Conservation (phyloP, 2,888 invertebrate genomes). For the Callosobruchus maculatus region DNA sequence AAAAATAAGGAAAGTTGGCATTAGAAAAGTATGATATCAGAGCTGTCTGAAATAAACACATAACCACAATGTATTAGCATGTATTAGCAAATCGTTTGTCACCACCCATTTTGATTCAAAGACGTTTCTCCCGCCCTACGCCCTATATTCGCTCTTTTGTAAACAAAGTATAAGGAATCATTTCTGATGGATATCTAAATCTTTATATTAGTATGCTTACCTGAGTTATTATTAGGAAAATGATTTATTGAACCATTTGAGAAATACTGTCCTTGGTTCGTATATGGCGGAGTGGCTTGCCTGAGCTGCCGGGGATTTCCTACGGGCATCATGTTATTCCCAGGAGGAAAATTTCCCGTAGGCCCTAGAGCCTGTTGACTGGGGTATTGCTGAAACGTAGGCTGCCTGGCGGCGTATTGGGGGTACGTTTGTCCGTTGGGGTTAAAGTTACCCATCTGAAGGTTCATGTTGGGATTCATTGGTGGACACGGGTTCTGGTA, state of each 20-base stretch:
- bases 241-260: slow-evolving; percentile 51
- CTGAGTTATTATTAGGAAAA: slow-evolving; percentile 38
- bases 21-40: too few species aligned
- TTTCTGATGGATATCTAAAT: too few species aligned
- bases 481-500: slow-evolving; percentile 43
- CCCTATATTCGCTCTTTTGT: too few species aligned
- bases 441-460: slow-evolving; percentile 51
- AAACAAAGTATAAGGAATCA: too few species aligned
- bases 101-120: too few species aligned
- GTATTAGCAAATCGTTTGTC: too few species aligned
- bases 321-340: slow-evolving; percentile 52
- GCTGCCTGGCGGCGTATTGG: slow-evolving; percentile 44
- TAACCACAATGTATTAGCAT: too few species aligned
- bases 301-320: slow-evolving; percentile 52
- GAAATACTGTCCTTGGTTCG: slow-evolving; percentile 62
- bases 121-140: too few species aligned
- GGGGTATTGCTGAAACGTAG: slow-evolving; percentile 62
- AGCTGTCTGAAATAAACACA: too few species aligned
- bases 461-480: slow-evolving; percentile 43
- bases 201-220: slow-evolving; percentile 33
- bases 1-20: too few species aligned
- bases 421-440: slow-evolving; percentile 47
- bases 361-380: slow-evolving; percentile 64
- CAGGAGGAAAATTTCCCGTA: slow-evolving; percentile 54
- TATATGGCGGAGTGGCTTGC: slow-evolving; percentile 67